Evolutionary conservation across 2,888 invertebrate genomes (phyloP), one percentile per base, ranked within the genome.

Genomic region (Orthosia cruda): DNA sequence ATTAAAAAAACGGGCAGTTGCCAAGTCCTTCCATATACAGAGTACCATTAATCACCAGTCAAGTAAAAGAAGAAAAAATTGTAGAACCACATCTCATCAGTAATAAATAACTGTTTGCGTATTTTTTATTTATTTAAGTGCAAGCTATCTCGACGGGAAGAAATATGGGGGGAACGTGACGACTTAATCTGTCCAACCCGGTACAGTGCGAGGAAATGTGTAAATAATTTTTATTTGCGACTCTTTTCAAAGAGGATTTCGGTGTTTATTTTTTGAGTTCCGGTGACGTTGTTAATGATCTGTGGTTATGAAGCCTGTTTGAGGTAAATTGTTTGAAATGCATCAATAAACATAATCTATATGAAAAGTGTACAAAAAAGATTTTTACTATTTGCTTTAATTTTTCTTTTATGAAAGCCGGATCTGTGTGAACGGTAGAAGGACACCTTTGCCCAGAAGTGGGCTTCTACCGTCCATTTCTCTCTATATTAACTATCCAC

Each of bases 161-260:
- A 95, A 92, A 92, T 91, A 94, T 94, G 91, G 92, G 81, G 79
- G 66, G 77, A 84, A 93, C 95, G 95, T 94, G 95, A 93, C 89
- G 91, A 91, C 90, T 92, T 94, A 94, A 94, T 94, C 93, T 93
- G 89, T 91, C 89, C 84, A 84, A 83, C 58, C 58, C 85, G 88
- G 89, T 87, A 89, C 91, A 88, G 85, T 83, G 82, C 71, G 87
- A 82, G 83, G 89, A 91, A 91, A 93, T 91, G 92, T 91, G 88
- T 84, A 90, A 90, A 92, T 92, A 91, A 90, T 91, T 91, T 90
- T 89, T 88, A 89, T 88, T 85, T 78, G 75, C 74, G 80, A 77
- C 85, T 71, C 47, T 81, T 81, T 76, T 71, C 40, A 59, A 16
- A 63, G 59, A 65, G 65, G 64, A 65, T 77, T 77, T 70, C n/a